Conservation (phyloP, 2,113 vertebrate genomes). For the Holacanthus passer region DNA sequence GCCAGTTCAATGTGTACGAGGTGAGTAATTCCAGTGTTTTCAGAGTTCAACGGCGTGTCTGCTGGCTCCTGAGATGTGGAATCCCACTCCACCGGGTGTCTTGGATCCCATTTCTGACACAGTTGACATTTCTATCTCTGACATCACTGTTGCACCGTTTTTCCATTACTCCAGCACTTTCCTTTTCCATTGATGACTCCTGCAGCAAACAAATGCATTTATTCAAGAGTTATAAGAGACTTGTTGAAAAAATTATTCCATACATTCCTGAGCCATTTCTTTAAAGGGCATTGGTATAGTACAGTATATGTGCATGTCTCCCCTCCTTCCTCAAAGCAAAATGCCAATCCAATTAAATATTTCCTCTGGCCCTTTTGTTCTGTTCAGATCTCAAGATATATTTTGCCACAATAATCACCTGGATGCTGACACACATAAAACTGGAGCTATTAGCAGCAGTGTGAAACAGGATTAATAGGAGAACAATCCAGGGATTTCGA, state of each 20-base stretch:
- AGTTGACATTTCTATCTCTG: conserved; percentile 46
- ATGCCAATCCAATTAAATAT: conserved; percentile 30
- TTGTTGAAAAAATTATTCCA: conserved; percentile 41
- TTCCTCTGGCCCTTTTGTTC: conserved; percentile 11
- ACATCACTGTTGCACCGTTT: conserved; percentile 30
- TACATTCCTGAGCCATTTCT: conserved; percentile 35
- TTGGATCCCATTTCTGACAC: conserved; percentile 35
- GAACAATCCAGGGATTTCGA: conserved; percentile 64
- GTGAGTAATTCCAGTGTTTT: conserved; percentile 78
- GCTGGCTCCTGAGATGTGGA: conserved; percentile 21
- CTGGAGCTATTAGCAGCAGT: conserved; percentile 53
- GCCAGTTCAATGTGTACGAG: conserved; percentile 96
- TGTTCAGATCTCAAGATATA: conserved; percentile 38
- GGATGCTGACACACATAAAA: conserved; percentile 42
- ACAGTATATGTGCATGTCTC: not conserved
- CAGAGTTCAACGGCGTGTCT: not conserved
- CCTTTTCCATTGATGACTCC: not conserved
- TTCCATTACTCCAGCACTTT: conserved; percentile 29
- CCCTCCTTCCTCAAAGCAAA: not conserved
- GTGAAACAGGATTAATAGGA: conserved; percentile 61
- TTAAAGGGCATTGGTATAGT: conserved; percentile 32
- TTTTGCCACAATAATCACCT: conserved; percentile 52
- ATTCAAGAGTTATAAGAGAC: conserved; percentile 19
- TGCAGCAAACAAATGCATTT: conserved; percentile 10
- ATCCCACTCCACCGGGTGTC: not conserved